Conservation (phyloP, 2,797 vertebrate species). For the Coendou prehensilis region DNA sequence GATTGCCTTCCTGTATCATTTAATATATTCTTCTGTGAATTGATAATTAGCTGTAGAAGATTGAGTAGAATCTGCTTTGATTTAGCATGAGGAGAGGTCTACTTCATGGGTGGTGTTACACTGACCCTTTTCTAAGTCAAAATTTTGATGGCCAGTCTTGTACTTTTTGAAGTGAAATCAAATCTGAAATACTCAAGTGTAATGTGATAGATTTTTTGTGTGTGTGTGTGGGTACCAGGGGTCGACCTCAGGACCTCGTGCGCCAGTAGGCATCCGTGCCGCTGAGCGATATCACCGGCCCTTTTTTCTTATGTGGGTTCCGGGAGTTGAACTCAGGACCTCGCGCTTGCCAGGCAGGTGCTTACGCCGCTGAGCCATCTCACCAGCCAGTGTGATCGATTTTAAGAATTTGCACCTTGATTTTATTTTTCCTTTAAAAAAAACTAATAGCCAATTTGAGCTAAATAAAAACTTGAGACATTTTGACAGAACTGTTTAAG, state of each 20-base stretch:
- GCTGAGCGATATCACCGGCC: no score
- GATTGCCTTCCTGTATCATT: neutral
- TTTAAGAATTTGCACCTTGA: neutral
- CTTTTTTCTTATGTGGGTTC: no score
- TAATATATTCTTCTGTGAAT: neutral
- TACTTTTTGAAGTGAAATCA: conserved; percentile 33
- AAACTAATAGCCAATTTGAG: neutral
- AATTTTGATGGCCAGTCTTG: neutral
- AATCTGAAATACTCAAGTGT: neutral
- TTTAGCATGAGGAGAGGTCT: neutral
- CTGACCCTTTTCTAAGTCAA: neutral
- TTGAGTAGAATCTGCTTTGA: neutral
- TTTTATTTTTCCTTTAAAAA: neutral
- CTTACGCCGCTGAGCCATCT: no score
- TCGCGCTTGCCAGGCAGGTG: no score
- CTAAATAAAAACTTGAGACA: neutral
- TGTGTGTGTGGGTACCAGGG: no score
- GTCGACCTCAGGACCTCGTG: no score
- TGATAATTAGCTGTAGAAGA: neutral
- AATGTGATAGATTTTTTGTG: neutral
- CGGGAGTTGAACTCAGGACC: no score
- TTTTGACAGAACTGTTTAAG: neutral
- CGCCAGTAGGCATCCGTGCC: no score
- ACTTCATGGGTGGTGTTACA: neutral
- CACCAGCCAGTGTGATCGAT: no score